Base-by-base conservation (phyloP, 1,140 invertebrate species). In the Cardiocondyla obscurior region DNA sequence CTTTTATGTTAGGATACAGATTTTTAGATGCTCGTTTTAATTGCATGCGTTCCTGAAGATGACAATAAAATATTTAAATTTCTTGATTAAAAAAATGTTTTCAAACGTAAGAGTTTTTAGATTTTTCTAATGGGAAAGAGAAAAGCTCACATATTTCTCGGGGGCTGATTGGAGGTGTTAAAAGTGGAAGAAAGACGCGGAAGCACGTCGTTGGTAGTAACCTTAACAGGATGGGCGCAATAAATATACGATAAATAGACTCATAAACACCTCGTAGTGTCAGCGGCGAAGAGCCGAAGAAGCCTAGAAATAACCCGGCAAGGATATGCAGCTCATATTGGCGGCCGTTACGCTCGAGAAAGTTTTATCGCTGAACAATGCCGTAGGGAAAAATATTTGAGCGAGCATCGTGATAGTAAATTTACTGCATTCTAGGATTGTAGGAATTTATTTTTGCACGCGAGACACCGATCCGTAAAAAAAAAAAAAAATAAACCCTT, bases 311-410 rank as follows among this genome's bases (percentile, higher is more conserved):
- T 62, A 85, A 83, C 88, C 81, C 85, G 87, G 89, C 85, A 85
- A 87, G 83, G 83, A 89, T 86, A n/a, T n/a, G n/a, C n/a, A n/a
- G 85, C 81, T 85, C 85, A 89, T 82, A 89, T 89, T 89, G 87
- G 88, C 42, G 51, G 39, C 44, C 81, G 85, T 89, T 84, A 89
- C 85, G 83, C 83, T 85, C 85, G 88, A 87, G 88, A 82, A 87
- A 87, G 58, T 87, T 89, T 89, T 89, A 89, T 89, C 84, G 51
- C 85, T 60, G 79, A 42, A 83, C 87, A 89, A 89, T 86, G 67
- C 60, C 51, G 73, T 82, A 36, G 58, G 69, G 60, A 60, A 81
- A 84, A 79, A 57, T 81, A 88, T 74, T 88, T 82, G 77, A 82
- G 49, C 86, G 30, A 57, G 69, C 73, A 64, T 49, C 60, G 39